Base-by-base conservation (phyloP, 2,888 invertebrate species). In the Notocelia uddmanniana region DNA sequence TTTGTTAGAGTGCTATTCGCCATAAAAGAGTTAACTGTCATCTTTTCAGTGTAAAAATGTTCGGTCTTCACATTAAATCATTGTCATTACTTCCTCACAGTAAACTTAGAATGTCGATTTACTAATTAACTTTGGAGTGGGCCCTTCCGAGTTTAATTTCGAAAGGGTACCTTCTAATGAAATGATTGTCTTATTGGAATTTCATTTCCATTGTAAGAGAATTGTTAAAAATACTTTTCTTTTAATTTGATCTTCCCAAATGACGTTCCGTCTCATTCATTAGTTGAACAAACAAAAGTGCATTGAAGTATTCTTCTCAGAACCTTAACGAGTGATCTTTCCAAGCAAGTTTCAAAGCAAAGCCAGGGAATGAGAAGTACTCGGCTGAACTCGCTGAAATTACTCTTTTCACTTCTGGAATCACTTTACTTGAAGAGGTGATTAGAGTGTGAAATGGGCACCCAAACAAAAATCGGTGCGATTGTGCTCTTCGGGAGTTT, bases 21-120 rank as follows among this genome's bases (percentile, higher is more conserved):
- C 85, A 81, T 88, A 86, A 83, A 82, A 83, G 74, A 86, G 85
- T 88, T 87, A 87, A 86, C 81, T 78, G 76, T 70, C 66, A 74
- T 74, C 63, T 76, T 77, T 76, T 72, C 72, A 74, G 76, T 76
- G 77, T 77, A 76, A 69, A 58, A 64, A 18, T 31, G 15, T 54
- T 41, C 13, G 5, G 15, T 26, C 5, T 23, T 21, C 26, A 50
- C 34, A 15, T 18, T 34, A 19, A 64, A 54, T 52, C 15, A 18
- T 18, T 60, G n/a, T 59, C 59, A 55, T 71, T 45, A 54, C 54
- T 67, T 23, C 26, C 41, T 54, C 69, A 37, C 48, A 68, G 26
- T 48, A 57, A 54, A 55, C 71, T 54, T 54, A 60, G 48, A 68
- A 37, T 67, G 48, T 57, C 34, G 37, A 62, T 62, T 72, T 72